phyloP scores from a whole-genome alignment of 2,113 vertebrate genomes.

The Archilochus colubris region DNA sequence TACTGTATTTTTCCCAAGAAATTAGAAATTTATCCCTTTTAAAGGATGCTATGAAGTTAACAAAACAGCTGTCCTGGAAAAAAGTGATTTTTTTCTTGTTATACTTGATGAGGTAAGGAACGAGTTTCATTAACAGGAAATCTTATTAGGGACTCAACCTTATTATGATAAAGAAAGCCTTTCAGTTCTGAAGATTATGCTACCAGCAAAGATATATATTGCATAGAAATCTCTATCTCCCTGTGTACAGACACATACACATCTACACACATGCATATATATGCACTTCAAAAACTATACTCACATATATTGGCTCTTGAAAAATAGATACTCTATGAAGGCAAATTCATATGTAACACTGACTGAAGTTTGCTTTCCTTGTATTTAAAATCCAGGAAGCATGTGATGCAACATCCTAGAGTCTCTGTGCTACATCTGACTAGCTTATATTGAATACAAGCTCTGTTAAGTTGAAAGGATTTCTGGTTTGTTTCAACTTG shows the following conservation, averaged over 20 bases:
- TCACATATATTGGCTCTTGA: not conserved
- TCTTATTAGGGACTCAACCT: not conserved
- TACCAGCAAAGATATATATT: not conserved
- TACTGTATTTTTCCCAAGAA: not conserved
- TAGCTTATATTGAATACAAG: constrained; percentile 68
- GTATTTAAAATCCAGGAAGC: constrained; percentile 29
- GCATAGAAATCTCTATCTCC: not conserved
- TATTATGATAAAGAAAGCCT: not conserved
- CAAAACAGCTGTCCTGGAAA: not conserved
- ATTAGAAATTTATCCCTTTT: not conserved
- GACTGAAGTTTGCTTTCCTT: not conserved
- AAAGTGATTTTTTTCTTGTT: not conserved
- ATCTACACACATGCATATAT: not conserved
- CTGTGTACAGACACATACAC: not conserved
- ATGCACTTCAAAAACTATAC: not conserved
- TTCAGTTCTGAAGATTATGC: not conserved
- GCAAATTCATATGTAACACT: not conserved
- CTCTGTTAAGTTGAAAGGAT: constrained; percentile 79
- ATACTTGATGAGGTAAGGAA: not conserved
- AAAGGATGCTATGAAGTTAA: not conserved
- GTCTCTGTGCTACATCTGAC: constrained; percentile 66
- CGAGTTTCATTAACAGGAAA: not conserved
- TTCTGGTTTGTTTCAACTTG: constrained; percentile 85
- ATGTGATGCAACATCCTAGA: constrained; percentile 54
- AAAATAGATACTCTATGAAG: not conserved